Conservation (phyloP, 2,113 vertebrate genomes). For the Syngnathus scovelli region DNA sequence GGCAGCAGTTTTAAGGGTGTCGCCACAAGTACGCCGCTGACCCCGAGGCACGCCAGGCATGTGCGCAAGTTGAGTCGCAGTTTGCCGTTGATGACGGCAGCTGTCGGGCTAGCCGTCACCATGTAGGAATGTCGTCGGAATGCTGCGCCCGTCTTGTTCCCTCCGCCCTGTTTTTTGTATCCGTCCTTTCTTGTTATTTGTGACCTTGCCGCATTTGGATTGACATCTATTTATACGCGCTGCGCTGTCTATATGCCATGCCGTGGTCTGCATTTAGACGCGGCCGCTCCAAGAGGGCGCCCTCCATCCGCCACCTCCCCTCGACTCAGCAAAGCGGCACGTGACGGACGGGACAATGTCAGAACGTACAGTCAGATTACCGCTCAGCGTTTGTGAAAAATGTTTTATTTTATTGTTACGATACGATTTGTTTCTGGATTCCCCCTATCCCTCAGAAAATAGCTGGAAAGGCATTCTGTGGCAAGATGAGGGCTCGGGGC, state of each 20-base stretch:
- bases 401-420: too few relatives aligned
- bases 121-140: not conserved
- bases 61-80: not conserved
- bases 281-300: not conserved
- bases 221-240: not conserved
- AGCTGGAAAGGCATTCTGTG: too few relatives aligned
- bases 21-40: too few relatives aligned
- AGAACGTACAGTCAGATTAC: too few relatives aligned
- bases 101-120: not conserved
- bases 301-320: not conserved
- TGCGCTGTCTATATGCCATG: not conserved
- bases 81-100: not conserved
- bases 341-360: too few relatives aligned
- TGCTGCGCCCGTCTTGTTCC: not conserved
- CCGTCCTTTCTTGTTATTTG: not conserved
- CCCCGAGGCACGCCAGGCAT: too few relatives aligned
- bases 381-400: too few relatives aligned
- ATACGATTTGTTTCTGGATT: too few relatives aligned
- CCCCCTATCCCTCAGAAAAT: too few relatives aligned
- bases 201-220: constrained; percentile 1
- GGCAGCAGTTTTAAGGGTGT: too few relatives aligned
- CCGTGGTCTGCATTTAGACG: not conserved
- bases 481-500: too few relatives aligned
- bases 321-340: too few relatives aligned
- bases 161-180: not conserved